Percentiles rank a stretch among this genome's conserved stretches.
Conservation (phyloP, 2,888 invertebrate genomes). For the Eilema griseolum region DNA sequence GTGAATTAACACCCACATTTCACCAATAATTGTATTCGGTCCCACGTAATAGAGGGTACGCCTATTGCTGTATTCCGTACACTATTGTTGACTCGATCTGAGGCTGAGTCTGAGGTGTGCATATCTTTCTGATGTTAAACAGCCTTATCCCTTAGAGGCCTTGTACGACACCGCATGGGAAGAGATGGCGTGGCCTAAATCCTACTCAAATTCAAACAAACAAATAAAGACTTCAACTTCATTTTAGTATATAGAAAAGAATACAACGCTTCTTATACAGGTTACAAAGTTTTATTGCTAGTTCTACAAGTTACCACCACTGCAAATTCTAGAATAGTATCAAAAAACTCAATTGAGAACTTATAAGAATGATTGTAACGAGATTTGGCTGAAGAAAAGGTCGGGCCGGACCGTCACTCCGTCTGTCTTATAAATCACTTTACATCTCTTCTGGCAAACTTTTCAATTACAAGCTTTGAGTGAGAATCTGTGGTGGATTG, state of each 20-base stretch:
- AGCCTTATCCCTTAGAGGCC: too few relatives aligned
- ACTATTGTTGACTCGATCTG: too few relatives aligned
- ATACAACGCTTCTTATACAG: not conserved
- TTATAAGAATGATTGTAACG: constrained; percentile 43
- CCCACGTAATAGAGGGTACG: too few relatives aligned
- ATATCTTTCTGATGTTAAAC: too few relatives aligned
- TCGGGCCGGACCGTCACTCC: constrained; percentile 72
- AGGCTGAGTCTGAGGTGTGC: too few relatives aligned
- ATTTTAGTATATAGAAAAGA: not conserved
- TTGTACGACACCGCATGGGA: too few relatives aligned
- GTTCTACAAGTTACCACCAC: not conserved
- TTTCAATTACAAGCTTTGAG: constrained; percentile 82
- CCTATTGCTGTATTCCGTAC: too few relatives aligned
- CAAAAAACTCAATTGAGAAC: constrained; percentile 25
- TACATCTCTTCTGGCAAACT: constrained; percentile 81
- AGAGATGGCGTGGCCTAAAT: too few relatives aligned
- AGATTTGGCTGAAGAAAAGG: constrained; percentile 69
- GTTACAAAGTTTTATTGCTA: not conserved
- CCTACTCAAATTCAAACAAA: too few relatives aligned
- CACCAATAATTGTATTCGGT: too few relatives aligned
- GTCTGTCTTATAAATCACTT: constrained; percentile 84
- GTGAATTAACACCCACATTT: too few relatives aligned
- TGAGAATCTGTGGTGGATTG: constrained; percentile 54
- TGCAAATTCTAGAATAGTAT: constrained; percentile 6
- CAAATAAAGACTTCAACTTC: too few relatives aligned